Evolutionary conservation across 30 jellyfish, hydroid and myxozoan genomes (phyloP).

Genomic region (Pelagia noctiluca): DNA sequence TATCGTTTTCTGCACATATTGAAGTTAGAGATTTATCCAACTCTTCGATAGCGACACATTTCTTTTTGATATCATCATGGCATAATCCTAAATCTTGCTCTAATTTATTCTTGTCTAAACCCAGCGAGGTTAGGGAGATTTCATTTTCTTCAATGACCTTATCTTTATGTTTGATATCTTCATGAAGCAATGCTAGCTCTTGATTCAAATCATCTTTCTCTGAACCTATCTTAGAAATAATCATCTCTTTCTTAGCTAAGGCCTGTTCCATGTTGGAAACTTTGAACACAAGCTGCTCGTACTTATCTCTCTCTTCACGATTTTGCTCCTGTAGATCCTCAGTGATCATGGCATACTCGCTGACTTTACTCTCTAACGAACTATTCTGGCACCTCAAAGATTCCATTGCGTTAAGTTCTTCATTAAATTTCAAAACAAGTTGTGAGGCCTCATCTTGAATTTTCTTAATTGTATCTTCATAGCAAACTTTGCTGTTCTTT

Average conservation of each 20-base stretch:
- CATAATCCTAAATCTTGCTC: neutral
- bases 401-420: neutral
- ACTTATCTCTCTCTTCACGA: conserved; percentile 1
- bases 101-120: neutral
- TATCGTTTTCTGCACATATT: neutral
- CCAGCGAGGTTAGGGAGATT: neutral
- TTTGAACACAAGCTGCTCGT: neutral
- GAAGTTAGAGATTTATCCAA: neutral
- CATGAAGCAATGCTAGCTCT: neutral
- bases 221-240: neutral
- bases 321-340: conserved; percentile 2
- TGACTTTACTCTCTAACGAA: neutral
- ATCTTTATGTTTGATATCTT: neutral
- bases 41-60: neutral
- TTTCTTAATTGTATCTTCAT: neutral
- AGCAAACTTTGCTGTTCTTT: neutral
- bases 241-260: neutral
- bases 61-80: neutral
- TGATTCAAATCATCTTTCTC: neutral
- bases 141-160: neutral
- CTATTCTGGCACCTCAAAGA: neutral
- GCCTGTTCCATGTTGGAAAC: conserved; percentile 22
- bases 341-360: neutral
- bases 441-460: neutral
- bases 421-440: neutral